Percentiles rank a stretch among this genome's conserved stretches.
These are phyloP conservation scores for Agriopis marginaria DNA, from an alignment of 2,888 invertebrate species.

Conservation along the genomic window DNA sequence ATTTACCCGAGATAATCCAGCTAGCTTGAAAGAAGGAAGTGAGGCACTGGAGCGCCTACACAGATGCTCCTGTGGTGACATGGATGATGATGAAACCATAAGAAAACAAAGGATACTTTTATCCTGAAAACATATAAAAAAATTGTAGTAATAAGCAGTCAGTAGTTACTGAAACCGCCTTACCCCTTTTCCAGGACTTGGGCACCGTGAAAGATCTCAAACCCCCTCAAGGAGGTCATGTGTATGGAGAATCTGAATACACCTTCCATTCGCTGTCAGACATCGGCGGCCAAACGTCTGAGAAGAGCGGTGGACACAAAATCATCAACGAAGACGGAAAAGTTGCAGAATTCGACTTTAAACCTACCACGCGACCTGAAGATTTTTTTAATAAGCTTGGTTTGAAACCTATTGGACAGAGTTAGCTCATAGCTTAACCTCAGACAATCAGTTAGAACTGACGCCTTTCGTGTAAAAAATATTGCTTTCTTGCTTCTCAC, in stretches of 20 bases:
- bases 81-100: too few species aligned
- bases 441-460: neutral
- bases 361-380: slow-evolving; percentile 41
- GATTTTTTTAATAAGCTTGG: slow-evolving; percentile 82
- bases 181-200: slow-evolving; percentile 48
- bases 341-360: slow-evolving; percentile 84
- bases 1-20: too few species aligned
- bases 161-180: neutral
- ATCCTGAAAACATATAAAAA: neutral
- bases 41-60: too few species aligned
- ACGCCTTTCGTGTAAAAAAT: neutral
- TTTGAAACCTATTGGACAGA: slow-evolving; percentile 46
- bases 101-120: too few species aligned
- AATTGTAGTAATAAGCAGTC: too few species aligned
- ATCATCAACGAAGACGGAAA: slow-evolving; percentile 91
- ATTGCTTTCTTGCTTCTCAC: too few species aligned
- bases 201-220: slow-evolving; percentile 57
- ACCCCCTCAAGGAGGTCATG: slow-evolving; percentile 62
- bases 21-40: too few species aligned
- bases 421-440: slow-evolving; percentile 1
- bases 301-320: slow-evolving; percentile 87
- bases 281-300: slow-evolving; percentile 86
- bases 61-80: too few species aligned
- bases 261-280: slow-evolving; percentile 86
- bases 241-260: slow-evolving; percentile 88